Conservation (phyloP, 2,797 vertebrate species). For the Discoglossus pictus region DNA sequence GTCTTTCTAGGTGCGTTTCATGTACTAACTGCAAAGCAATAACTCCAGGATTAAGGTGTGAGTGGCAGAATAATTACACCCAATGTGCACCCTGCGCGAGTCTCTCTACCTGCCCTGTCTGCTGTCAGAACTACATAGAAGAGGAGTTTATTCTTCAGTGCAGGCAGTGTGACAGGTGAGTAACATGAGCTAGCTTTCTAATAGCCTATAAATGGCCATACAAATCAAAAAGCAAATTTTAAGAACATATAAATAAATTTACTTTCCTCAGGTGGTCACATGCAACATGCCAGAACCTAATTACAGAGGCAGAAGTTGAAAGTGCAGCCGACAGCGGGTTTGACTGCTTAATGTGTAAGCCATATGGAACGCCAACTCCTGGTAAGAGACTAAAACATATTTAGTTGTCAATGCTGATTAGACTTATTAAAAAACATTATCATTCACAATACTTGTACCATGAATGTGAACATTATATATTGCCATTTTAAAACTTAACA, state of each 20-base stretch:
- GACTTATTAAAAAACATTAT: too few relatives aligned
- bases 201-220: too few relatives aligned
- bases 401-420: too few relatives aligned
- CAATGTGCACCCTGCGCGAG: conserved; percentile 95
- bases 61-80: conserved; percentile 99
- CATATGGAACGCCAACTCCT: conserved; percentile 81
- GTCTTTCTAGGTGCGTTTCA: conserved; percentile 89
- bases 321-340: conserved; percentile 89
- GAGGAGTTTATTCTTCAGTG: conserved; percentile 95
- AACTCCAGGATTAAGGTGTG: conserved; percentile 89
- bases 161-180: conserved; percentile 93
- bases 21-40: conserved; percentile 94
- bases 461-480: too few relatives aligned
- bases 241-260: too few relatives aligned
- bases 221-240: too few relatives aligned
- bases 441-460: too few relatives aligned
- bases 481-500: too few relatives aligned
- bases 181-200: conserved; percentile 2
- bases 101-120: conserved; percentile 86
- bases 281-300: conserved; percentile 91
- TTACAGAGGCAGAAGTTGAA: conserved; percentile 93
- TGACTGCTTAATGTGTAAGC: conserved; percentile 93
- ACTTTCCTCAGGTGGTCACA: conserved; percentile 89
- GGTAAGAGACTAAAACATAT: conserved; percentile 76
- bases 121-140: conserved; percentile 86